phyloP scores from a whole-genome alignment of 2,888 invertebrate genomes.

The Caenorhabditis macrosperma region DNA sequence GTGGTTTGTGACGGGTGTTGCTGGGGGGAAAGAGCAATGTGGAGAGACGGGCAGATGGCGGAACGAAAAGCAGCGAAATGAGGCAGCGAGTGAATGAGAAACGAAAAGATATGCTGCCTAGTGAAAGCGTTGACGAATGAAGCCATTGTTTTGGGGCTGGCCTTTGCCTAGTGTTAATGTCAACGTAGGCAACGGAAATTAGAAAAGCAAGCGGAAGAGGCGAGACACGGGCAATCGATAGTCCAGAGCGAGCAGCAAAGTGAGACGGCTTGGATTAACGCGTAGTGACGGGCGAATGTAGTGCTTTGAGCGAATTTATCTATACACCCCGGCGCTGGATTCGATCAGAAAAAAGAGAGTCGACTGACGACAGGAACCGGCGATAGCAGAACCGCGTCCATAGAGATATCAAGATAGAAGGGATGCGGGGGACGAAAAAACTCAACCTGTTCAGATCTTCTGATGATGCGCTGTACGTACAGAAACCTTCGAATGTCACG shows the following conservation, averaged over 20 bases:
- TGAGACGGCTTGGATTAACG: too few relatives aligned
- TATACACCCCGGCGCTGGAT: too few relatives aligned
- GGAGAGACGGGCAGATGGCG: not conserved
- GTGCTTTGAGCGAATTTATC: too few relatives aligned
- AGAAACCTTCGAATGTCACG: not conserved
- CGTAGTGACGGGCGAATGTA: too few relatives aligned
- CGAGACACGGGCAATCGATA: not conserved
- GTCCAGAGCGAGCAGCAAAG: too few relatives aligned
- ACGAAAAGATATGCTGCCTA: not conserved
- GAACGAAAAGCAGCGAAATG: not conserved
- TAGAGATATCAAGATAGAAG: too few relatives aligned
- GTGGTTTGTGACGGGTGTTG: too few relatives aligned
- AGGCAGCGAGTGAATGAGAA: not conserved
- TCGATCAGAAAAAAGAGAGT: too few relatives aligned
- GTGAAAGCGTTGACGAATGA: not conserved
- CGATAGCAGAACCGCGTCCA: too few relatives aligned
- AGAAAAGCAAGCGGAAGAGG: not conserved
- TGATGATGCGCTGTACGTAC: too few relatives aligned
- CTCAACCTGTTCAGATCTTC: too few relatives aligned
- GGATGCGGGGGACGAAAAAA: not conserved
- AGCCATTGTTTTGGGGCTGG: not conserved
- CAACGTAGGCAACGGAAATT: not conserved
- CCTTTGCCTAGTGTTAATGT: not conserved
- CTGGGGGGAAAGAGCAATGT: not conserved
- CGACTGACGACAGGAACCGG: too few relatives aligned